Conservation (phyloP, 2,113 vertebrate species). For the Pitta sordida region DNA sequence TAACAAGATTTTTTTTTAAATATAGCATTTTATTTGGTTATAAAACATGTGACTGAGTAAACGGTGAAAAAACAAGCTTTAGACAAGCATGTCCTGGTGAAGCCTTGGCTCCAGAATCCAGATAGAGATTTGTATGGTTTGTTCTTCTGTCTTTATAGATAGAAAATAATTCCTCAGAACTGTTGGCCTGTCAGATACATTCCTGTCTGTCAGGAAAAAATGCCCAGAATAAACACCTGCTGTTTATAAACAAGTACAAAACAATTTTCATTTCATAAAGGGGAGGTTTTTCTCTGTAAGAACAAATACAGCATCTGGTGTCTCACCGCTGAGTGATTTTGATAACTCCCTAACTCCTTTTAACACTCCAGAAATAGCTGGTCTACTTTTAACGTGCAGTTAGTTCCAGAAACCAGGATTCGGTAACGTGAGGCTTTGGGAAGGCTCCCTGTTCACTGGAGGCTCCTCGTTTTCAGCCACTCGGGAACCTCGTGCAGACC, state of each 20-base stretch:
- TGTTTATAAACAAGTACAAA: not conserved
- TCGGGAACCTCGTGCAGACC: accelerated
- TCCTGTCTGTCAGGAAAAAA: not conserved
- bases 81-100: not conserved
- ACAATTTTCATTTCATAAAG: not conserved
- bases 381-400: not conserved
- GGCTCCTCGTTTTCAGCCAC: not conserved
- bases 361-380: not conserved
- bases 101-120: not conserved
- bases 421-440: not conserved
- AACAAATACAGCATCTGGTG: not conserved
- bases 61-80: not conserved
- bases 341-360: not conserved
- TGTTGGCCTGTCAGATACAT: not conserved
- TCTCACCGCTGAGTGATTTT: not conserved
- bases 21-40: not conserved
- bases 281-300: not conserved
- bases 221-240: not conserved
- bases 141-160: not conserved
- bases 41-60: not conserved
- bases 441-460: not conserved
- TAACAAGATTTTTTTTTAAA: not conserved
- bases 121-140: not conserved
- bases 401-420: not conserved
- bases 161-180: not conserved